Evolutionary conservation across 64 coral and sea anemone genomes (phyloP).

Genomic region (Pachyseris speciosa): DNA sequence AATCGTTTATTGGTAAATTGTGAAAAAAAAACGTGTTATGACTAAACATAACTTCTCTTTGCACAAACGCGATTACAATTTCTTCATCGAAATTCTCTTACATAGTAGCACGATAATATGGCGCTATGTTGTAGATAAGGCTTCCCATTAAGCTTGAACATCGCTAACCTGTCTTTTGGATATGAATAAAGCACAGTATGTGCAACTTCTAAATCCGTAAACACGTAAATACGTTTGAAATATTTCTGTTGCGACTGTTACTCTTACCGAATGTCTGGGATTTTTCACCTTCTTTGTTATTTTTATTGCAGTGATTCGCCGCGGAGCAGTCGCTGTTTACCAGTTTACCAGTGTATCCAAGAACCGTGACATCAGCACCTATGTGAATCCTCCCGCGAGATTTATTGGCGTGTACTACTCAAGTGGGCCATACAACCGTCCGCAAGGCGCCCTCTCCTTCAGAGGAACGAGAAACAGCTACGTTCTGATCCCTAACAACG

Average conservation of each 20-base stretch:
- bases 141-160: no score
- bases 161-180: no score
- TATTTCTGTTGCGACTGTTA: no score
- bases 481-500: conserved; percentile 67
- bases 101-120: no score
- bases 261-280: background rate
- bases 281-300: background rate
- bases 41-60: background rate
- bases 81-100: no score
- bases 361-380: conserved; percentile 26
- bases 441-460: conserved; percentile 35
- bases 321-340: conserved; percentile 55
- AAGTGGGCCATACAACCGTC: conserved; percentile 39
- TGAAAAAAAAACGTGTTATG: no score
- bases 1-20: no score
- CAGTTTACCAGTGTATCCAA: conserved; percentile 21
- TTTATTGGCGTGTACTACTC: conserved; percentile 33
- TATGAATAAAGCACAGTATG: no score
- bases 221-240: no score
- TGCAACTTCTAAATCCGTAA: no score
- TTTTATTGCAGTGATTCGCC: background rate
- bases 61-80: no score
- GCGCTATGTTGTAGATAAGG: no score
- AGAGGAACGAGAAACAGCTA: conserved; percentile 33
- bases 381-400: conserved; percentile 41